Evolutionary conservation across 2,888 invertebrate species (phyloP).

Genomic region (Hedychridium roseum): DNA sequence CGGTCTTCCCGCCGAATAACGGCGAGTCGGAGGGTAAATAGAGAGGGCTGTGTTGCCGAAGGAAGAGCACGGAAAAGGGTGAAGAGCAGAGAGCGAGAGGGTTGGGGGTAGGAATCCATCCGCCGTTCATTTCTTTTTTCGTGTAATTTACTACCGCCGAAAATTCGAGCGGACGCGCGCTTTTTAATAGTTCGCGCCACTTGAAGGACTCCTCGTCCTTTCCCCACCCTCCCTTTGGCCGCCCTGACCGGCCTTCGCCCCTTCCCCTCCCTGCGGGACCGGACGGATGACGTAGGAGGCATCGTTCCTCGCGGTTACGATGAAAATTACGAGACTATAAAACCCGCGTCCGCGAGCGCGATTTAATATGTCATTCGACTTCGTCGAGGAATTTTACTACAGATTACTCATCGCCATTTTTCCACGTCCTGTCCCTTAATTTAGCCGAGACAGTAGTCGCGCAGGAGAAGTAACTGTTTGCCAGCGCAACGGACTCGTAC

Average conservation of each 20-base stretch:
- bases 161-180: slow-evolving; percentile 58
- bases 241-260: not conserved
- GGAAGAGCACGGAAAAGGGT: slow-evolving; percentile 12
- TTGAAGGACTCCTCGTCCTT: slow-evolving; percentile 35
- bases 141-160: slow-evolving; percentile 58
- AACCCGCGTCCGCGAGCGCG: slow-evolving; percentile 31
- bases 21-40: slow-evolving; percentile 16
- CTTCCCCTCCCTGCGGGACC: slow-evolving; percentile 17
- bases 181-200: slow-evolving; percentile 55
- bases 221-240: slow-evolving; percentile 1
- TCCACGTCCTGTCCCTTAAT: slow-evolving; percentile 15
- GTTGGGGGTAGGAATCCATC: slow-evolving; percentile 26
- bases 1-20: too few species aligned
- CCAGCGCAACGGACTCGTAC: slow-evolving; percentile 2
- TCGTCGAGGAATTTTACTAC: slow-evolving; percentile 34
- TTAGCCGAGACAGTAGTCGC: slow-evolving; percentile 1
- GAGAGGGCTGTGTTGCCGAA: slow-evolving; percentile 11
- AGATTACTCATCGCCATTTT: slow-evolving; percentile 39
- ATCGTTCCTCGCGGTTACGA: slow-evolving; percentile 34
- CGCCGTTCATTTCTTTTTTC: slow-evolving; percentile 50
- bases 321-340: slow-evolving; percentile 43
- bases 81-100: too few species aligned
- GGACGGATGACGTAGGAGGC: slow-evolving; percentile 24
- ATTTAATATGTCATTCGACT: slow-evolving; percentile 35
- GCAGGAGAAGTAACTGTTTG: slow-evolving; percentile 10